Percentiles rank a stretch among this genome's conserved stretches.
Conservation (phyloP, 2,113 vertebrate species). For the Boulengeromyrus knoepffleri region DNA sequence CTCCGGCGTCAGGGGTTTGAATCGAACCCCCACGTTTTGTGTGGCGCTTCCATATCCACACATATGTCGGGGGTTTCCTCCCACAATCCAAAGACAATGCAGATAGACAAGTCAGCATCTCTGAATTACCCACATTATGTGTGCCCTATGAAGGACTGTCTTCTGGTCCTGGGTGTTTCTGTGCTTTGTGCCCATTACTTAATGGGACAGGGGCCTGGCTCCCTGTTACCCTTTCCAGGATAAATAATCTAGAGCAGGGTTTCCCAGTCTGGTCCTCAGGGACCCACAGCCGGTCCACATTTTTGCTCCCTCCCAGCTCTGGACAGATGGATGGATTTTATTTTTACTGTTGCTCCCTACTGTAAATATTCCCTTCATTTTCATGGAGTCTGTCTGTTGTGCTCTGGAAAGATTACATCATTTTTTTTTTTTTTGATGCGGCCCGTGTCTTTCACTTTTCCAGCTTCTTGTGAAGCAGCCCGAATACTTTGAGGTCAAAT, state of each 20-base stretch:
- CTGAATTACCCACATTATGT: neutral
- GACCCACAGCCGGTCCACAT: neutral
- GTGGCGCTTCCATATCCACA: neutral
- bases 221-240: too few species aligned
- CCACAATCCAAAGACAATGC: neutral
- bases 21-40: neutral
- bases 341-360: neutral
- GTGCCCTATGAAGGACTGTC: too few species aligned
- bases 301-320: neutral
- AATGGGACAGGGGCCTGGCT: too few species aligned
- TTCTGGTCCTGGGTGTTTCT: too few species aligned
- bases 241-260: too few species aligned
- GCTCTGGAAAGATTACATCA: neutral
- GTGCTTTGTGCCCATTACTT: too few species aligned
- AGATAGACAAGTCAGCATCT: neutral
- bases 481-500: conserved; percentile 14
- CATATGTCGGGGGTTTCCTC: neutral
- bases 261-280: too few species aligned
- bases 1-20: neutral
- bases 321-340: neutral
- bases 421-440: neutral
- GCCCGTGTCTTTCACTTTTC: neutral
- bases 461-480: neutral
- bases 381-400: neutral
- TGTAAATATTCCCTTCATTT: neutral